phyloP scores from a whole-genome alignment of 2,797 vertebrate genomes.

The Enteromius anoplus region DNA sequence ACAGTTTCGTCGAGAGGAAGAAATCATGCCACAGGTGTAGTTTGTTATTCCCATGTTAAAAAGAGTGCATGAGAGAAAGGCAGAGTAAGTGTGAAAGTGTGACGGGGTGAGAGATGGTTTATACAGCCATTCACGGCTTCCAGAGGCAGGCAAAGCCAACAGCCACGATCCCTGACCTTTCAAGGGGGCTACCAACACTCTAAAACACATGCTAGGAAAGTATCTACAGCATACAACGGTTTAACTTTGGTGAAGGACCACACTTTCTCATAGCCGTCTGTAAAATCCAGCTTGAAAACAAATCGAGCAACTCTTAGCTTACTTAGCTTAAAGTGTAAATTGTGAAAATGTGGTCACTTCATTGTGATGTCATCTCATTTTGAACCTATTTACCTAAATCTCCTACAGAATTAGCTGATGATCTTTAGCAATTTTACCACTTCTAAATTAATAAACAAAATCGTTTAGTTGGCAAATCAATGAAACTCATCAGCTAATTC shows the following conservation, averaged over 20 bases:
- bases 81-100: slow-evolving; percentile 65
- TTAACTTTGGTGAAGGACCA: slow-evolving; percentile 53
- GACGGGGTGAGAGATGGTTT: slow-evolving; percentile 69
- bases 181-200: slow-evolving; percentile 65
- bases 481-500: slow-evolving; percentile 58
- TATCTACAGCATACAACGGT: slow-evolving; percentile 49
- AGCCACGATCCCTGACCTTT: slow-evolving; percentile 68
- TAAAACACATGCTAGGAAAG: slow-evolving; percentile 69
- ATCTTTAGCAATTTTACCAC: slow-evolving; percentile 20
- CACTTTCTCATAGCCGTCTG: slow-evolving; percentile 51
- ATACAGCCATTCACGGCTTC: slow-evolving; percentile 78
- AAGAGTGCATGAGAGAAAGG: slow-evolving; percentile 68
- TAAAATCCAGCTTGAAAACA: slow-evolving; percentile 3
- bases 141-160: slow-evolving; percentile 83
- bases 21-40: slow-evolving; percentile 78
- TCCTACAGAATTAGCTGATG: slow-evolving; percentile 44
- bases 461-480: neutral
- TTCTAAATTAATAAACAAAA: neutral
- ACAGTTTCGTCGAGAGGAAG: slow-evolving; percentile 66
- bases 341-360: slow-evolving; percentile 64
- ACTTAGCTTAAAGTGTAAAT: neutral
- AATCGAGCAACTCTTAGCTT: slow-evolving; percentile 26
- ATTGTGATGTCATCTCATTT: slow-evolving; percentile 44
- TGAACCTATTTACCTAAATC: slow-evolving; percentile 51
- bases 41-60: slow-evolving; percentile 70